These are phyloP conservation scores for Prolemur simus DNA, from an alignment of 2,113 vertebrate genomes.

Conservation along the genomic window DNA sequence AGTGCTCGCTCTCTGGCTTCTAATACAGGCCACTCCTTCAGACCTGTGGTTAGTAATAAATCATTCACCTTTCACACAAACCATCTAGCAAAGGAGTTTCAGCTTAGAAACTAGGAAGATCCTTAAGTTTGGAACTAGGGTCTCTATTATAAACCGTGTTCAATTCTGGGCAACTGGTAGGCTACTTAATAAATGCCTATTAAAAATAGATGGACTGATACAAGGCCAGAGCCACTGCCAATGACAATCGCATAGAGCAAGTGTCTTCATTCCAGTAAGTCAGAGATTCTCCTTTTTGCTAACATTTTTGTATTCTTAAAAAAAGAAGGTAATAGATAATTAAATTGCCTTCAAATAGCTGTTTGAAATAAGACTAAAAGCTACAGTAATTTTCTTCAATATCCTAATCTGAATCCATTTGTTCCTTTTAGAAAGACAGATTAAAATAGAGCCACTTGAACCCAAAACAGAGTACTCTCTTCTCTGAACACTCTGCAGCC, in stretches of 20 bases:
- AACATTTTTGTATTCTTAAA: not conserved
- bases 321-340: not conserved
- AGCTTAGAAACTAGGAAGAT: not conserved
- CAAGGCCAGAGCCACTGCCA: not conserved
- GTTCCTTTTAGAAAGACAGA: constrained; percentile 50
- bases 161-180: not conserved
- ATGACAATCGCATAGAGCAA: not conserved
- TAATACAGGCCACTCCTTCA: not conserved
- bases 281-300: not conserved
- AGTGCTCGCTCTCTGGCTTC: fast-evolving
- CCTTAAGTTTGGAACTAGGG: not conserved
- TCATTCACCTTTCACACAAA: constrained; percentile 10
- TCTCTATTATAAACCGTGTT: not conserved
- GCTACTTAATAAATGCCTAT: not conserved
- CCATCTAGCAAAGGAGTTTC: not conserved
- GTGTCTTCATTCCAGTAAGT: not conserved
- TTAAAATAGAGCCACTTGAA: not conserved
- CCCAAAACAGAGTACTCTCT: not conserved
- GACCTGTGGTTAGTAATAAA: not conserved
- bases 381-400: not conserved
- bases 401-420: not conserved
- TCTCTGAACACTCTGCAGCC: not conserved
- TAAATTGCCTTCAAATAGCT: not conserved
- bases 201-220: not conserved
- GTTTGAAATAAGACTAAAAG: not conserved